Conservation (phyloP, 2,113 vertebrate genomes). For the Columba janthina region DNA sequence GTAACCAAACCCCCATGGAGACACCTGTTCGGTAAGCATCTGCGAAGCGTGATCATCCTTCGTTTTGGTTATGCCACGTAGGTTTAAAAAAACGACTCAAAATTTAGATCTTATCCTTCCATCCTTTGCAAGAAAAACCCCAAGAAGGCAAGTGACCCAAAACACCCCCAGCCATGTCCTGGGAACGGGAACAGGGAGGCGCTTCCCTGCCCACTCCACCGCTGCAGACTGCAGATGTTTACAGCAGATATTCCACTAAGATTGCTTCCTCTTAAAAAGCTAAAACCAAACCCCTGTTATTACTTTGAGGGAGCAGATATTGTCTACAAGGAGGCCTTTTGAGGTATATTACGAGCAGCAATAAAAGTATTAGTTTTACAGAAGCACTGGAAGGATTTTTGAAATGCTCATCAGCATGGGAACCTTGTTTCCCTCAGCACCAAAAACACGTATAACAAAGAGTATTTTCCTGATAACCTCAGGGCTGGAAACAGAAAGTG, state of each 20-base stretch:
- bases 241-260: neutral
- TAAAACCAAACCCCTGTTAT: neutral
- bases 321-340: neutral
- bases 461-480: neutral
- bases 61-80: accelerated
- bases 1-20: neutral
- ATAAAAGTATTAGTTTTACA: neutral
- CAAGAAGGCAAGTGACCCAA: accelerated
- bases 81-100: neutral
- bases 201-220: accelerated
- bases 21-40: neutral
- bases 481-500: neutral
- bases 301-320: neutral
- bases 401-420: neutral
- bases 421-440: neutral
- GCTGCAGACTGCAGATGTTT: neutral
- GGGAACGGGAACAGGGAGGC: accelerated
- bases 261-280: neutral
- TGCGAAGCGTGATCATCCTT: accelerated
- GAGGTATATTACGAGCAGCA: neutral
- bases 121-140: neutral
- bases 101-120: neutral
- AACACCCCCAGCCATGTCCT: accelerated
- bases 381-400: neutral
- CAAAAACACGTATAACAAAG: neutral